Evolutionary conservation across 2,113 vertebrate species (phyloP), one percentile per base, ranked within the genome.

Genomic region (Nipponia nippon): DNA sequence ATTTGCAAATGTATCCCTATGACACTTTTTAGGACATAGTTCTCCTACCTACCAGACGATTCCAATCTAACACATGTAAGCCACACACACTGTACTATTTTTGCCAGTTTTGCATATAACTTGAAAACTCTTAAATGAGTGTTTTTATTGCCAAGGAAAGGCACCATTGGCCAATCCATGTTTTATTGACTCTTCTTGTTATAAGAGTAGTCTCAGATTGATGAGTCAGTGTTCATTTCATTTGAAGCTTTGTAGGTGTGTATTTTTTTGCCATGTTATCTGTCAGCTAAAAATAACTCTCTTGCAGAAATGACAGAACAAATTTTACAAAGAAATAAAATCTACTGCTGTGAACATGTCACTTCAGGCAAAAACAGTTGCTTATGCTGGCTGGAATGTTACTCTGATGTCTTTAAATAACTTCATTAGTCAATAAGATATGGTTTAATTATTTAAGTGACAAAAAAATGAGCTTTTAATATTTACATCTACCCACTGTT

Each of bases 371-470:
- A 96, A 97, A 97, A 42, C 95, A 89, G 87, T 97, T 97, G 94
- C 81, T 93, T 96, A 30, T 92, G 84, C 88, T 46, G 89, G 78
- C 90, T 97, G 61, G 76, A 94, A 93, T 95, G 85, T 81, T 96
- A 84, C 87, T 97, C 92, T 96, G 89, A 96, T 95, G 75, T 94
- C 94, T 97, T 95, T 96, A 97, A 97, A 97, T 97, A 98, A 97
- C 88, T 97, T 97, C 62, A 95, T 98, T 97, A 97, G 95, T 98
- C 95, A 97, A 61, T 86, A 87, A 97, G 88, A 91, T 95, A 58
- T 11, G 5, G 61, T 95, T 98, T 97, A 98, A 97, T 98, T 98
- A 97, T 97, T 98, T 94, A 98, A 95, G 80, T 95, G 84, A 94
- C 89, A 81, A 96, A 97, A 91, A 95, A 95, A 96, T 86, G n/a